Conservation (phyloP, 1,140 invertebrate species). For the Centruroides sculpturatus region DNA sequence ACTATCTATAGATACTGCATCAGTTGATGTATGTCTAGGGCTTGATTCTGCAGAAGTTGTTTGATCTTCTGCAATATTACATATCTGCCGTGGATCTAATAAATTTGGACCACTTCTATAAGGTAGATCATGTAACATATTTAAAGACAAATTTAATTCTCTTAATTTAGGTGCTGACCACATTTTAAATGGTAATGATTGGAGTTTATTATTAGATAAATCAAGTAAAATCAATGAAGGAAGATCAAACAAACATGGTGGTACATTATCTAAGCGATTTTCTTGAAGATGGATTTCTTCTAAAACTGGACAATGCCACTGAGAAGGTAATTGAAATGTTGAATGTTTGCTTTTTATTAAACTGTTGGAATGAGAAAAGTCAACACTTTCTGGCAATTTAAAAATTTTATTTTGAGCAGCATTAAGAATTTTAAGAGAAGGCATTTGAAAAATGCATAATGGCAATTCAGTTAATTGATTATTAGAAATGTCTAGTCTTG, state of each 20-base stretch:
- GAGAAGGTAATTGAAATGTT: constrained; percentile 4
- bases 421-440: constrained; percentile 62
- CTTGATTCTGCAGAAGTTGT: constrained; percentile 12
- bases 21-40: constrained; percentile 10
- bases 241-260: constrained; percentile 57
- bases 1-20: constrained; percentile 4
- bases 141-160: constrained; percentile 81
- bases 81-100: neutral
- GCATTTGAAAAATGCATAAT: constrained; percentile 61
- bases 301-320: constrained; percentile 42
- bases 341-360: neutral
- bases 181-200: constrained; percentile 62
- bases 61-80: constrained; percentile 11
- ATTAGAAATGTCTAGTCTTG: constrained; percentile 81
- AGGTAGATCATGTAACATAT: constrained; percentile 71
- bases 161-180: constrained; percentile 80
- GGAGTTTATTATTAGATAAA: constrained; percentile 87
- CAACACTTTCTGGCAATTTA: constrained; percentile 36
- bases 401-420: constrained; percentile 75
- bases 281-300: constrained; percentile 79
- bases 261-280: constrained; percentile 66
- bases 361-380: neutral
- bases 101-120: constrained; percentile 6
- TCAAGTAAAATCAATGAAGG: constrained; percentile 68
- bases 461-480: constrained; percentile 74